Conservation (phyloP, 2,113 vertebrate species). For the Lophura nycthemera region DNA sequence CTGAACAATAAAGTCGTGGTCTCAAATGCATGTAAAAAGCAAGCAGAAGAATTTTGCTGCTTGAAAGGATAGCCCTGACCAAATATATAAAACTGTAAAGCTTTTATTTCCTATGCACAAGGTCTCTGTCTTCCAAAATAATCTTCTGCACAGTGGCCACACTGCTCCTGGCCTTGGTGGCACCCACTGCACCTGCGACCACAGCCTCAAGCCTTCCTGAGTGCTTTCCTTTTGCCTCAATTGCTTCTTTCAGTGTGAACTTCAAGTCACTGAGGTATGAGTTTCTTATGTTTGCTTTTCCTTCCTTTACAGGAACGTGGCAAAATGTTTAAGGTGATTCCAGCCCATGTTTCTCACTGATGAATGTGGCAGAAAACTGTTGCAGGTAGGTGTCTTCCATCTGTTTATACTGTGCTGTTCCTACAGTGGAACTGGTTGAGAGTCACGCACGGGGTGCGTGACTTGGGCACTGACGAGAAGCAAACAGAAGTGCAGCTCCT, state of each 20-base stretch:
- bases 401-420: background rate
- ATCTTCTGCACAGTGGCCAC: background rate
- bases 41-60: background rate
- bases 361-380: background rate
- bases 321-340: background rate
- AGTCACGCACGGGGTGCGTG: too few species aligned
- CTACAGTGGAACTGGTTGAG: background rate
- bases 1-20: background rate
- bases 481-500: too few species aligned
- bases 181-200: fast-evolving
- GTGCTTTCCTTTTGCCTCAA: background rate
- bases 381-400: background rate
- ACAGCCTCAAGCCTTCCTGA: background rate
- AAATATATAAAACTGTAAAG: background rate
- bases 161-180: background rate
- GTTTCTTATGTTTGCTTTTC: background rate
- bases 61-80: background rate
- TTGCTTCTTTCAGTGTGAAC: background rate
- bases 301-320: background rate
- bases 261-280: background rate
- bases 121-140: background rate
- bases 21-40: background rate
- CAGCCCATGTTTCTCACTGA: background rate
- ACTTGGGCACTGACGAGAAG: background rate
- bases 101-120: background rate